These are phyloP conservation scores for Agrochola lota DNA, from an alignment of 2,888 invertebrate species.

Conservation along the genomic window DNA sequence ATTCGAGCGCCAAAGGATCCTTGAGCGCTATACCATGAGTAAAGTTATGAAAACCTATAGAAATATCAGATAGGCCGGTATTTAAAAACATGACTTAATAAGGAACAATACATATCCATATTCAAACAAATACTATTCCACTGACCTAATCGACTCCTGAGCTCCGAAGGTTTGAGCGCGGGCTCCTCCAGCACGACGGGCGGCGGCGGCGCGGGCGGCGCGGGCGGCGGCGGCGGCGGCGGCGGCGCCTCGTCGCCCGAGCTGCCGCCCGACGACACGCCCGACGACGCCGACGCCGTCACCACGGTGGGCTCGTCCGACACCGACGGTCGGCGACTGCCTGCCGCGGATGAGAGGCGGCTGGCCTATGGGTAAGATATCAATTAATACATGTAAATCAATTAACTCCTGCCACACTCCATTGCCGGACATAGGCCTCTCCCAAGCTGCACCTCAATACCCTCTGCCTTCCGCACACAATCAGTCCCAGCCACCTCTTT, in stretches of 20 bases:
- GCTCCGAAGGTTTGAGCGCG: conserved; percentile 89
- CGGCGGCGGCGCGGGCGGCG: conserved; percentile 86
- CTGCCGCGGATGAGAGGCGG: conserved; percentile 86
- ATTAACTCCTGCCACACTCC: not conserved
- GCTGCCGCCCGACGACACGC: conserved; percentile 85
- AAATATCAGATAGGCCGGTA: too few relatives aligned
- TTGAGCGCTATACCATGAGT: not conserved
- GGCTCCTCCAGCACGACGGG: conserved; percentile 92
- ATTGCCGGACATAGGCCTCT: not conserved
- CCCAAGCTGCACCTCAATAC: not conserved
- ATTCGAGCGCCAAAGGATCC: too few relatives aligned
- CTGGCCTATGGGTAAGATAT: conserved; percentile 78
- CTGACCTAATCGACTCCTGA: conserved; percentile 88
- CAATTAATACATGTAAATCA: not conserved
- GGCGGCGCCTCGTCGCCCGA: conserved; percentile 91
- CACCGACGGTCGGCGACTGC: conserved; percentile 85
- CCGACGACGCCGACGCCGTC: conserved; percentile 83
- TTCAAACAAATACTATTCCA: not conserved
- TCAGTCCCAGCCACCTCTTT: not conserved
- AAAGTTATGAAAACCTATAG: not conserved
- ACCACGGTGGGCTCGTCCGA: conserved; percentile 80
- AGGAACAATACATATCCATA: not conserved
- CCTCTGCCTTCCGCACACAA: not conserved
- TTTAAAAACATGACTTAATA: not conserved
- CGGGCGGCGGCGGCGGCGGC: conserved; percentile 93